Base-by-base conservation (phyloP, 2,113 vertebrate genomes). In the Podilymbus podiceps region DNA sequence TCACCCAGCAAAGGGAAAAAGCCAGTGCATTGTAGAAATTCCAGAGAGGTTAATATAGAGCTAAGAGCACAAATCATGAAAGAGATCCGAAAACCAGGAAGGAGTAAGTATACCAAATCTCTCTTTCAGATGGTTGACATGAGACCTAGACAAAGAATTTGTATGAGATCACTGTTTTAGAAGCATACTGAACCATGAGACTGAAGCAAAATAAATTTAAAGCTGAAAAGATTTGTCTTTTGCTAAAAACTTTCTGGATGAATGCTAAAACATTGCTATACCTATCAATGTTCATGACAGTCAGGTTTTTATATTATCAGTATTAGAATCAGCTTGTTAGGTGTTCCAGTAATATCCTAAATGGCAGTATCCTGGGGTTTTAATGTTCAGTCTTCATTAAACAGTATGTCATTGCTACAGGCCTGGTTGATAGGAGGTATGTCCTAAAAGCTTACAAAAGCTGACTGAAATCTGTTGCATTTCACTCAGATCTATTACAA, bases 41-140 rank as follows among this genome's bases (percentile, higher is more conserved):
- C 98, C 9, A 98, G 99, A 95, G 98, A 99, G 79, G 94, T 98
- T 94, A 99, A 99, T 97, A 98, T 97, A 55, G 99, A 99, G 85
- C 98, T 99, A 69, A 97, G 98, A 97, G 97, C 98, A 89, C 98
- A 99, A 97, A 99, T 99, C 95, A 98, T 98, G 98, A 99, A 98
- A 97, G 99, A 99, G 96, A 99, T 99, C 80, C 97, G 99, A 81
- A 99, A 99, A 94, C 99, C 99, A 25, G 99, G 99, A 94, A 98
- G 99, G 96, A 99, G 99, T 99, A 98, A 88, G 99, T 99, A 97
- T 93, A 33, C 22, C 7, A 9, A 13, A 81, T 87, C 21, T 90
- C 7, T 76, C 30, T 71, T 89, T 67, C 31, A 56, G 50, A 22
- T 85, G 15, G 25, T 20, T 74, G 38, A 1, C 4, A 4, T 74